phyloP scores from a whole-genome alignment of 2,888 invertebrate species.

The Hypselothyrea guttata region DNA sequence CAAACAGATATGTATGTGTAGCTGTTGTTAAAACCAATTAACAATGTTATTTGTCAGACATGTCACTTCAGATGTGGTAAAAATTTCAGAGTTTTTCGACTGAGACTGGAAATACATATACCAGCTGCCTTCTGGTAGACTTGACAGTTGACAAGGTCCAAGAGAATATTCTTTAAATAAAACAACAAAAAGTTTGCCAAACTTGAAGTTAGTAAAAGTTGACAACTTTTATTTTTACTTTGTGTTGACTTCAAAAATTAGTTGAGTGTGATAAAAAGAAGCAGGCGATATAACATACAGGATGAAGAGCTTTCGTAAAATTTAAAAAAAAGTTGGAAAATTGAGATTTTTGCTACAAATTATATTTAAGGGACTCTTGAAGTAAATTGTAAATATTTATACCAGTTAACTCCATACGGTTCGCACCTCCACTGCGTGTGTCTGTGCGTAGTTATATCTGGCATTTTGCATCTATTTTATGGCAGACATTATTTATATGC shows the following conservation, averaged over 20 bases:
- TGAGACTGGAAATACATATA: slow-evolving; percentile 25
- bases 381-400: slow-evolving; percentile 24
- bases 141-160: slow-evolving; percentile 42
- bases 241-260: slow-evolving; percentile 47
- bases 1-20: too few relatives aligned
- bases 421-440: slow-evolving; percentile 14
- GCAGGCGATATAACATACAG: slow-evolving; percentile 15
- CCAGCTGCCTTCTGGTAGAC: slow-evolving; percentile 28
- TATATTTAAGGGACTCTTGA: not conserved
- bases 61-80: slow-evolving; percentile 13
- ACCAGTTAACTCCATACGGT: slow-evolving; percentile 14
- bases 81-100: too few relatives aligned
- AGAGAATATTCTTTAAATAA: slow-evolving; percentile 28
- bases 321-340: not conserved
- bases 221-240: slow-evolving; percentile 22
- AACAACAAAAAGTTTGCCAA: slow-evolving; percentile 29
- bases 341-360: slow-evolving; percentile 8
- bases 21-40: slow-evolving; percentile 58
- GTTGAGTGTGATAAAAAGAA: slow-evolving; percentile 24
- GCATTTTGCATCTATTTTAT: slow-evolving; percentile 30
- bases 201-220: slow-evolving; percentile 27
- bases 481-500: slow-evolving; percentile 40
- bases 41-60: slow-evolving; percentile 53
- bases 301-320: too few relatives aligned
- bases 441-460: slow-evolving; percentile 6